Base-by-base conservation (phyloP, 2,888 invertebrate genomes). In the Stenodema calcarata region DNA sequence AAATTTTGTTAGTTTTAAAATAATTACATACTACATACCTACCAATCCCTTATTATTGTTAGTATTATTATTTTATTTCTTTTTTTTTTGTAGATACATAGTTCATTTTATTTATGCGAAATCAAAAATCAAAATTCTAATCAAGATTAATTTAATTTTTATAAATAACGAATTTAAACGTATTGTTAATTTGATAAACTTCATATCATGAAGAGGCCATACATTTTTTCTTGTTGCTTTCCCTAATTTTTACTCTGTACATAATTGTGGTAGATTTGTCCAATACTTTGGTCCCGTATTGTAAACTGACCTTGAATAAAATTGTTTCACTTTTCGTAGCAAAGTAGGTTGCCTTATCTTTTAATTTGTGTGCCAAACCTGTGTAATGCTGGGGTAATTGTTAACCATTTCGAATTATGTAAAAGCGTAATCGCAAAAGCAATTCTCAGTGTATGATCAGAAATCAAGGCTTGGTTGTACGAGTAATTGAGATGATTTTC, bases 71-170 rank as follows among this genome's bases (percentile, higher is more conserved):
- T 35, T 35, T 35, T 35, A 7, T 35, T 35, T 35, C 35, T 35
- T 2, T 35, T 35, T 4, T 7, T 35, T 14, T 80, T 16, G 23
- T 80, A 62, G 82, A 23, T 41, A 35, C 11, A 14, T 81, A 81
- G 54, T 47, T 30, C 23, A 12, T 54, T 41, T 69, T 69, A 80
- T 30, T 50, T 80, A 54, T 27, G 80, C 30, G 12, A 35, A 82
- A 62, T 41, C 82, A 82, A 78, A 78, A 82, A 82, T 82, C 82
- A 82, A 82, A 82, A 82, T 23, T 62, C 69, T 82, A 82, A 82
- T 82, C 82, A 82, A 82, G 82, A 82, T 69, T 82, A 82, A 80
- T 80, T 54, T 82, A 62, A 30, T 30, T 82, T 62, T 80, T n/a
- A 44, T 42, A 47, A 41, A 73, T 73, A 73, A 73, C 30, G n/a